Base-by-base conservation (phyloP, 2,888 invertebrate genomes). In the Eubasilissa splendida region DNA sequence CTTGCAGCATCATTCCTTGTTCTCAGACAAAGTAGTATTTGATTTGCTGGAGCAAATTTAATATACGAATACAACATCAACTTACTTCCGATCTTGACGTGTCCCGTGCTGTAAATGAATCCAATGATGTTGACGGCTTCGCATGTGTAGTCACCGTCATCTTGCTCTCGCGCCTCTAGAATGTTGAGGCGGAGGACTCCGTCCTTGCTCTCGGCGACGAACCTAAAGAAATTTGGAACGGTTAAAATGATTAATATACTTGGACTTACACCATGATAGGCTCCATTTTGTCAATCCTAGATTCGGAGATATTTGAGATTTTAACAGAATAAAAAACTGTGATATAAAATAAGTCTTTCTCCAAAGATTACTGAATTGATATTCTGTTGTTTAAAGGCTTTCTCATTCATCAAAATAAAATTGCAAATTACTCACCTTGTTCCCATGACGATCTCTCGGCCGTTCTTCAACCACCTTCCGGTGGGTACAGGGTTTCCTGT, bases 91-190 rank as follows among this genome's bases (percentile, higher is more conserved):
- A 99, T 97, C 90, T 96, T 97, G 10, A 99, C 92, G 85, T 96
- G 93, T 75, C 96, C 95, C 14, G 96, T 95, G 80, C 97, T 97
- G 83, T 96, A 94, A 4, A 97, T 96, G 85, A 95, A 94, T 60
- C 99, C 99, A 63, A 98, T 93, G 11, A 95, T 93, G 89, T 99
- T 99, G 86, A 95, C 93, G 0, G 99, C 96, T 87, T 99, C 98
- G 87, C 99, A 99, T 0, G 97, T 97, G 89, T 97, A 99, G 86
- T 98, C 97, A 12, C 98, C 99, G 85, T 96, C 97, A 88, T 99
- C 99, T 4, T 95, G 94, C 82, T 97, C 95, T 85, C 95, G 92
- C 0, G 97, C 94, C 85, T 99, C 98, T 66, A 93, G 92, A 86
- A 99, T 96, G 85, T 96, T 95, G 83, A 99, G 91, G 84, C 94